These are phyloP conservation scores for Lepidochitona cinerea DNA, from an alignment of 2,888 invertebrate species.

Conservation along the genomic window DNA sequence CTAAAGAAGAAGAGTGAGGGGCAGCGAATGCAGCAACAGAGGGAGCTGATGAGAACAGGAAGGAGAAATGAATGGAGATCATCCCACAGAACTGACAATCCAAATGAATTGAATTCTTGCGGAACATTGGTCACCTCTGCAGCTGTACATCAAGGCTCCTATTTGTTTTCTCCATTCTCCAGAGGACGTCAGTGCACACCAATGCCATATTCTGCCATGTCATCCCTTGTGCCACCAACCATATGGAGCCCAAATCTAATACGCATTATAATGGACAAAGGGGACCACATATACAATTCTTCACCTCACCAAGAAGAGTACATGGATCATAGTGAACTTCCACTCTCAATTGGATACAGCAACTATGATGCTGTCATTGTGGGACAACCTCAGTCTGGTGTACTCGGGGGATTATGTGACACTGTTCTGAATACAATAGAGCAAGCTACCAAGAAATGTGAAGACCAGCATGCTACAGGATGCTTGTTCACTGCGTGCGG, in stretches of 20 bases:
- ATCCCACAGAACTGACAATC: background rate
- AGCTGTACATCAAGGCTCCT: background rate
- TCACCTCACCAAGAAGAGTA: background rate
- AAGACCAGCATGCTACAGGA: background rate
- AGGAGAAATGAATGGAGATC: background rate
- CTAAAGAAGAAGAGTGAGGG: background rate
- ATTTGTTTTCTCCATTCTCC: background rate
- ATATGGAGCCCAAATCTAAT: background rate
- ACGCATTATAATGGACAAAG: background rate
- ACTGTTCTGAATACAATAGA: background rate
- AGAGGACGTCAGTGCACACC: background rate
- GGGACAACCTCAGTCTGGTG: background rate
- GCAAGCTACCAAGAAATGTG: background rate
- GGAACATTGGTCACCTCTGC: background rate
- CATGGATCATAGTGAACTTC: background rate
- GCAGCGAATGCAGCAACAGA: background rate
- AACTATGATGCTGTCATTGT: background rate
- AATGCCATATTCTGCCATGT: background rate
- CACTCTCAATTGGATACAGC: background rate
- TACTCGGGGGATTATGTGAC: background rate
- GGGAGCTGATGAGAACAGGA: background rate
- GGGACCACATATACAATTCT: background rate
- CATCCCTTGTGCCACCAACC: background rate
- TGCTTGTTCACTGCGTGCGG: background rate
- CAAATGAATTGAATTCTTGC: background rate